Conservation (phyloP, 2,113 vertebrate species). For the Mus pahari region DNA sequence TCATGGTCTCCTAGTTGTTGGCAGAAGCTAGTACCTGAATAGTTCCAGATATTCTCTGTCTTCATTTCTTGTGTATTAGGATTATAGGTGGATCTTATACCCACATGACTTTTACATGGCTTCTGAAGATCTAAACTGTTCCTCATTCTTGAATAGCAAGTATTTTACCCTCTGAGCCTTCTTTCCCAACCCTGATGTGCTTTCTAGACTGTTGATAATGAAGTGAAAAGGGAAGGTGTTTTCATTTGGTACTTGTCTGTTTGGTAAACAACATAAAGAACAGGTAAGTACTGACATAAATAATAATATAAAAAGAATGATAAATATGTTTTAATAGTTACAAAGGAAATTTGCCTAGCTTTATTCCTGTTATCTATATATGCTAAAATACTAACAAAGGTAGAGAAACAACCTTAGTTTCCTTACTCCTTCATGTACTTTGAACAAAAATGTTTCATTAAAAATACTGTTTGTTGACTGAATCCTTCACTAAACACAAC, state of each 20-base stretch:
- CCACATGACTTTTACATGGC: neutral
- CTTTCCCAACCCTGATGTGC: neutral
- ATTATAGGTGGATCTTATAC: neutral
- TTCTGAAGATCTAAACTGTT: neutral
- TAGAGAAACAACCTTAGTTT: constrained; percentile 61
- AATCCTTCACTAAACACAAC: neutral
- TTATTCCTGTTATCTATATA: constrained; percentile 22
- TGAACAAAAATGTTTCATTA: constrained; percentile 17
- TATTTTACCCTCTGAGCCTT: neutral
- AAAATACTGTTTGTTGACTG: neutral
- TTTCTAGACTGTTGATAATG: constrained; percentile 59
- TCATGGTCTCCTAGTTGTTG: neutral
- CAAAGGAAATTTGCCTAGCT: constrained; percentile 19
- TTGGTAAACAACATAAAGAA: constrained; percentile 30
- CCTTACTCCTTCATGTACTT: neutral
- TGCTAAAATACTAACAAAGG: constrained; percentile 53
- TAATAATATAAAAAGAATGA: constrained; percentile 32
- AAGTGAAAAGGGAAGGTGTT: constrained; percentile 14
- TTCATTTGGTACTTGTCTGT: neutral
- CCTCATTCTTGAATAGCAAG: neutral
- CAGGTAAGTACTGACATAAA: neutral
- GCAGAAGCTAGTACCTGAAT: neutral
- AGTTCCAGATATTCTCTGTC: neutral
- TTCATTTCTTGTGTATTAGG: neutral
- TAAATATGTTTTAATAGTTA: constrained; percentile 48